These are phyloP conservation scores for Pelobates fuscus DNA, from an alignment of 2,113 vertebrate species.

Conservation along the genomic window DNA sequence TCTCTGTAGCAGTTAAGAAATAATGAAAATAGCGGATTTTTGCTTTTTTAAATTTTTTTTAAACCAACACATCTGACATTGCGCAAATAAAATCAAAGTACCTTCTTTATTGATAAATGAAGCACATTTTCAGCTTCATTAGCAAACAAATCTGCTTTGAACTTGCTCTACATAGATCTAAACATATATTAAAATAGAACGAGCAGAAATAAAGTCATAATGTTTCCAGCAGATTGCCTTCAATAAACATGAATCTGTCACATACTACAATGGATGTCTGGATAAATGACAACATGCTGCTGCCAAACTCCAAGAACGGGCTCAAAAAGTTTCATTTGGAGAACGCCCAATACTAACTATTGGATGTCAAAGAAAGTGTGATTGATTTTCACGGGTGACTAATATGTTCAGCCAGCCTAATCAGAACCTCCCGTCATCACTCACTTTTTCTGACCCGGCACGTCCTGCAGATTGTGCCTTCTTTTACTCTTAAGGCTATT, in stretches of 20 bases:
- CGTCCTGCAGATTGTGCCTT: constrained; percentile 11
- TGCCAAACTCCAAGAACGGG: constrained; percentile 55
- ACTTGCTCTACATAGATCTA: too few species aligned
- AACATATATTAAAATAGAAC: background rate
- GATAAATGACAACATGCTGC: constrained; percentile 53
- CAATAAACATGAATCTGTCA: constrained; percentile 26
- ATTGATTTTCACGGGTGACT: constrained; percentile 58
- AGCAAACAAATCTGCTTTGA: too few species aligned
- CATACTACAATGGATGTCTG: constrained; percentile 54
- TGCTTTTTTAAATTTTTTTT: too few species aligned
- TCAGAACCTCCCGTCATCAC: constrained; percentile 55
- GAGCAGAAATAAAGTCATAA: background rate
- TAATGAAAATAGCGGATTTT: too few species aligned
- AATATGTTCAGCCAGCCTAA: constrained; percentile 53
- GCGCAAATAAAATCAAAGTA: too few species aligned
- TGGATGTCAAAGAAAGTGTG: constrained; percentile 58
- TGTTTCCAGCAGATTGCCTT: background rate
- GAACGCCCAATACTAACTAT: constrained; percentile 58
- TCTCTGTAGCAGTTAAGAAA: too few species aligned
- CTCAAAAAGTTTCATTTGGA: constrained; percentile 56
- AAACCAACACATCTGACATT: too few species aligned
- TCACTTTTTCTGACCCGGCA: constrained; percentile 24
- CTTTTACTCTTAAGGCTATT: constrained; percentile 9
- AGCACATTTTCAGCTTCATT: too few species aligned
- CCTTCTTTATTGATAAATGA: too few species aligned